Evolutionary conservation across 2,797 vertebrate genomes (phyloP), one percentile per base, ranked within the genome.

Genomic region (Enteromius thamalakanensis): DNA sequence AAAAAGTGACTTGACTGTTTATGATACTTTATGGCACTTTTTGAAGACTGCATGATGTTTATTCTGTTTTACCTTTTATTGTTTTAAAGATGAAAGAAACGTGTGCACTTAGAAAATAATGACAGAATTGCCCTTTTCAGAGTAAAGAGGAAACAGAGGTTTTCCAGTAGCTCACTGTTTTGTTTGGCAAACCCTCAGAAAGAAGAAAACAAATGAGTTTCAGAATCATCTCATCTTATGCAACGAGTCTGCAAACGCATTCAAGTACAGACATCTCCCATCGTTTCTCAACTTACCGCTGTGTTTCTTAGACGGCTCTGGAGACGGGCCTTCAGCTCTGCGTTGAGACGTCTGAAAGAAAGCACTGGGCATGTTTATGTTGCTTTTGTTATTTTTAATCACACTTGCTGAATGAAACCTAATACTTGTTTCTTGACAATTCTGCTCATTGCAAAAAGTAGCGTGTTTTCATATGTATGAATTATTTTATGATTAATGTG

Each of bases 261-360:
- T n/a, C 69, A n/a, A 55, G 45, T 45, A 40, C 58, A 82, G 42
- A 53, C 80, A 21, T 12, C 45, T 65, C 32, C 17, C 3, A 4
- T 7, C 40, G 14, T 71, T 21, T 64, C 68, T 10, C 72, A 76
- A 83, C 89, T 87, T 19, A 94, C 94, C 90, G 86, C 85, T 89
- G 37, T 32, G 87, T 65, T 86, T 91, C 62, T 42, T 69, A 19
- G 75, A 47, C 3, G 76, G 26, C 49, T 87, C 89, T 10, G 42
- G 8, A 0, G 51, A n/a, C 3, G 6, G n/a, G 14, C 1, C 23
- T 76, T 71, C 37, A 7, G n/a, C 55, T 1, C 26, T 47, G n/a
- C 71, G 60, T 1, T 68, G 47, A 55, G 19, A 42, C 34, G 65
- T 85, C 42, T 84, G 34, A 2, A 88, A 85, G 80, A 29, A 23